Evolutionary conservation across 2,797 vertebrate genomes (phyloP), one percentile per base, ranked within the genome.

Genomic region (Iguana delicatissima): DNA sequence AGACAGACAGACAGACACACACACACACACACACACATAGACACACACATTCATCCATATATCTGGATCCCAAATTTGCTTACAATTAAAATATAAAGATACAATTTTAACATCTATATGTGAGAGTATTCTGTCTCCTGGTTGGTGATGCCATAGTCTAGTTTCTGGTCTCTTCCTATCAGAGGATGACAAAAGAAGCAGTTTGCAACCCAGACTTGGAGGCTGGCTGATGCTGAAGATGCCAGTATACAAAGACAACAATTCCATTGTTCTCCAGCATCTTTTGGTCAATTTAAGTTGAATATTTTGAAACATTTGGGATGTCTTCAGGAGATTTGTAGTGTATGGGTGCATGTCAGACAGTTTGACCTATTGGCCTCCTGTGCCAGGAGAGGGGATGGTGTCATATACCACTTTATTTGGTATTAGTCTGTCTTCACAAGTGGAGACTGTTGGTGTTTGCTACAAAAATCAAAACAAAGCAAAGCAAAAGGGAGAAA

Each of bases 351-450:
- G 52, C 46, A 64, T 55, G 16, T 67, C 46, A n/a, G 77, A 50
- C 32, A 50, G 4, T 14, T 18, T n/a, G 52, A 38, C 26, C 46
- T 57, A 57, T 73, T 73, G 50, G 64, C 29, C 69, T 83, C 1
- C 12, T 2, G 2, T 55, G 46, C 24, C 22, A 20, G 24, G 24
- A 55, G 59, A 67, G 20, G 29, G 80, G 24, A n/a, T 73, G 73
- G 14, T 32, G 9, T 50, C 46, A 20, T 32, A 57, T 3, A 12
- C n/a, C 24, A n/a, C 42, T 80, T 80, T 57, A 88, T 82, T 80
- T 67, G 57, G 84, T 1, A 3, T 85, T 42, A 73, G 79, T 91
- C 1, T 90, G 57, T 87, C 91, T 79, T 88, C n/a, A 2, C 10
- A 14, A 0, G 1, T 85, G 81, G 1, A 91, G 85, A 55, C n/a